Percentiles rank a stretch among this genome's conserved stretches.
Evolutionary conservation across 2,113 vertebrate species (phyloP).

Genomic region (Trinectes maculatus): DNA sequence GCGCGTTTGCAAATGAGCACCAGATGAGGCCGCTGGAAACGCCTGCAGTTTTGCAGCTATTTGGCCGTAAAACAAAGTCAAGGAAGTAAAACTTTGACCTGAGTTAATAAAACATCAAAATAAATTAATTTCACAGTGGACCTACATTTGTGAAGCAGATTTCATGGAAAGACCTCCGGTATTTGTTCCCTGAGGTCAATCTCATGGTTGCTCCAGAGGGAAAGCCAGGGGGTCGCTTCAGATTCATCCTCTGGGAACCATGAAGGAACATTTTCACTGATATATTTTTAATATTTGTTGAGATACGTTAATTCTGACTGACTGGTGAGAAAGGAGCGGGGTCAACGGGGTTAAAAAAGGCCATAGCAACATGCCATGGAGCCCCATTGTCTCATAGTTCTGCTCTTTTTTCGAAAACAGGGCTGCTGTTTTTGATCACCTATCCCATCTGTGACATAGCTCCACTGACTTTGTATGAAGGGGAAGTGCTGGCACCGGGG

Average conservation of each 20-base stretch:
- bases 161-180: too few relatives aligned
- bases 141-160: too few relatives aligned
- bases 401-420: constrained; percentile 26
- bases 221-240: neutral
- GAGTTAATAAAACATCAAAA: too few relatives aligned
- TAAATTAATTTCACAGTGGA: too few relatives aligned
- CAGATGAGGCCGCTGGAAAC: too few relatives aligned
- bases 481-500: constrained; percentile 73
- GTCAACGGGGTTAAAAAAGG: constrained; percentile 14
- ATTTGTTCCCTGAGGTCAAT: too few relatives aligned
- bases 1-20: too few relatives aligned
- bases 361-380: constrained; percentile 18
- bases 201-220: neutral
- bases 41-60: too few relatives aligned
- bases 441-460: constrained; percentile 64
- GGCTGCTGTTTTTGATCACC: constrained; percentile 72
- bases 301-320: neutral
- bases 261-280: neutral
- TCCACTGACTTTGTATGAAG: constrained; percentile 57
- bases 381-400: constrained; percentile 57
- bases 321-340: constrained; percentile 22
- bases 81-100: too few relatives aligned
- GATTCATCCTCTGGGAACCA: neutral
- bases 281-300: neutral
- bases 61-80: too few relatives aligned